These are phyloP conservation scores for Drosophila prolongata DNA, from an alignment of 2,888 invertebrate genomes.

Conservation along the genomic window DNA sequence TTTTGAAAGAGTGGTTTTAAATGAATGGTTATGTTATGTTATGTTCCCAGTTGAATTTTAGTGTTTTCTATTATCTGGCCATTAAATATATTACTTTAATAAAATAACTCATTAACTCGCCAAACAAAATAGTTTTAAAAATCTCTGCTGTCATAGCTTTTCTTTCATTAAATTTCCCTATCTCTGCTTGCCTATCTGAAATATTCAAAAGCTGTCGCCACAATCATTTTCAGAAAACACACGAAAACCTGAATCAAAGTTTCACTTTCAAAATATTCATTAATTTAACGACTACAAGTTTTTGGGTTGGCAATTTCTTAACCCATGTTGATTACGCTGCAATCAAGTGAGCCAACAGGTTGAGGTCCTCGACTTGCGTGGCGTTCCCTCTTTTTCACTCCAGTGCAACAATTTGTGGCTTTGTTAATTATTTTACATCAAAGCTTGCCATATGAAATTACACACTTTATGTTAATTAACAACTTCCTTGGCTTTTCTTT, in stretches of 20 bases:
- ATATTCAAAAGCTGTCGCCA: conserved; percentile 21
- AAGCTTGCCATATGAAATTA: conserved; percentile 60
- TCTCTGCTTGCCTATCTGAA: conserved; percentile 12
- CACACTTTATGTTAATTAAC: conserved; percentile 67
- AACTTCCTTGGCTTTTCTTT: conserved; percentile 17
- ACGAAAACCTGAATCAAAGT: conserved; percentile 48
- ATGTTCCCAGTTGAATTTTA: too few relatives aligned
- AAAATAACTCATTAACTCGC: too few relatives aligned
- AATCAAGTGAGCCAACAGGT: conserved; percentile 33
- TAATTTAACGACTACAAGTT: conserved; percentile 65
- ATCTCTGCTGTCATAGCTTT: not conserved
- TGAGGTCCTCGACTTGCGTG: conserved; percentile 28
- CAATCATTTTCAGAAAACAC: conserved; percentile 15
- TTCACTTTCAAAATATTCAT: conserved; percentile 72
- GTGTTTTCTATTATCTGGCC: too few relatives aligned
- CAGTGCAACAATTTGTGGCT: conserved; percentile 44
- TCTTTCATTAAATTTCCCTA: conserved; percentile 24
- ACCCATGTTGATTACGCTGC: conserved; percentile 42
- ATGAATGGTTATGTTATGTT: too few relatives aligned
- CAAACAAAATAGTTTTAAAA: conserved; percentile 3
- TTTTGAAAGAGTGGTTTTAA: not conserved
- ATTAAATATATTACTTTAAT: too few relatives aligned
- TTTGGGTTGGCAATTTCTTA: conserved; percentile 33
- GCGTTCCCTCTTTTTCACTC: not conserved
- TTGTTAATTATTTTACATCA: conserved; percentile 43